A percentile compares a stretch with the other conserved stretches of the same genome.
These are phyloP conservation scores for Magallana nippona DNA, from an alignment of 2,888 invertebrate species.

Conservation along the genomic window DNA sequence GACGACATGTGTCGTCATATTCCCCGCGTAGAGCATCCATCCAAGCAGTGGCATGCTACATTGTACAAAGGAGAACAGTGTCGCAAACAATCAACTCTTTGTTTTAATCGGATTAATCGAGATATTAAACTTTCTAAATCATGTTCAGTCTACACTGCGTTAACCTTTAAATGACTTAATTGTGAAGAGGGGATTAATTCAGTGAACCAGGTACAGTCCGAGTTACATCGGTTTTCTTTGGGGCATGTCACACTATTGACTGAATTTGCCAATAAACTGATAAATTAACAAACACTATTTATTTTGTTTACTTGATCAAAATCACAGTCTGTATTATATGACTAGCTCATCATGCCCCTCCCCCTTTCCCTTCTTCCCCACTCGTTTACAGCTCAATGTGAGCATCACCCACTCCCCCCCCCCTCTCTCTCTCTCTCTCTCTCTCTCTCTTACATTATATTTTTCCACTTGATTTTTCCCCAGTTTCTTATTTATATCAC, in stretches of 20 bases:
- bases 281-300: too few relatives aligned
- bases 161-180: background rate
- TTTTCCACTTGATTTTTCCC: background rate
- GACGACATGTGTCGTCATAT: background rate
- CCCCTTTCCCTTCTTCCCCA: too few relatives aligned
- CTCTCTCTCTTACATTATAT: constrained; percentile 9
- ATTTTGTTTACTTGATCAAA: too few relatives aligned
- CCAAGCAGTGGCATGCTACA: background rate
- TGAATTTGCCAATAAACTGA: too few relatives aligned
- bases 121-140: background rate
- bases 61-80: background rate
- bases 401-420: too few relatives aligned
- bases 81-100: too few relatives aligned
- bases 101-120: too few relatives aligned
- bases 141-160: background rate
- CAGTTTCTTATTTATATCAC: background rate
- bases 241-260: background rate
- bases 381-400: too few relatives aligned
- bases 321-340: too few relatives aligned
- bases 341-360: too few relatives aligned
- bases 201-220: background rate
- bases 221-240: background rate
- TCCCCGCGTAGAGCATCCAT: background rate
- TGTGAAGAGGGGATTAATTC: background rate
- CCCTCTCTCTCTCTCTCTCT: background rate